Base-by-base conservation (phyloP, 2,797 vertebrate species). In the Balearica regulorum region DNA sequence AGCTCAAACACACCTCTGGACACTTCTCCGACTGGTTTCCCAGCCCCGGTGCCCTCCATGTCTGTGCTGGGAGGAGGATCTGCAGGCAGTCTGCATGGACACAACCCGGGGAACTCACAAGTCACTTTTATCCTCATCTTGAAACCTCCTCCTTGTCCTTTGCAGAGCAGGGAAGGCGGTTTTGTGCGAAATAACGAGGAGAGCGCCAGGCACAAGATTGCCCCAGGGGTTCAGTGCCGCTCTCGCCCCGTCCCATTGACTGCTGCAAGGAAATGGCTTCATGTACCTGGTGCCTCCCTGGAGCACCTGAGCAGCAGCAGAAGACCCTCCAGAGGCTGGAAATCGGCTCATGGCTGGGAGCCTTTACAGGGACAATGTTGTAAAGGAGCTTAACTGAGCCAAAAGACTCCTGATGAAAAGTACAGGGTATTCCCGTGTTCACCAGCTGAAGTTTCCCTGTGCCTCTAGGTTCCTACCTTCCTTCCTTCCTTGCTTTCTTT, bases 1-100 rank as follows among this genome's bases (percentile, higher is more conserved):
- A 16, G 48, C 71, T 91, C 16, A 3, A 73, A 44, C 11, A 21
- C 66, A 14, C 12, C 43, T 72, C 77, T 3, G 3, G 81, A 41
- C 25, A 16, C 15, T 41, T 70, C 65, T 53, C 69, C 6, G 0
- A 5, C 43, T 29, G 39, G 11, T 68, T 71, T 44, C 48, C 26
- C 2, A 62, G 78, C 53, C n/a, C 16, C 0, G 4, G 46, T 51
- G 51, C n/a, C 39, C 31, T 76, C 35, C 0, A 0, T 31, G 24
- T 49, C 64, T 24, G 41, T 61, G 41, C 46, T 55, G 55, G 60
- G 60, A 73, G 69, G 51, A 51, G 39, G 49, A 83, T 13, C 68
- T 79, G 37, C 41, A 28, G 69, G 43, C 35, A 53, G 43, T 24
- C 41, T 78, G 61, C 22, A 31, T 76, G 72, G 51, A 65, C 26